phyloP scores from a whole-genome alignment of 1,140 invertebrate genomes.

The Solenopsis fugax region DNA sequence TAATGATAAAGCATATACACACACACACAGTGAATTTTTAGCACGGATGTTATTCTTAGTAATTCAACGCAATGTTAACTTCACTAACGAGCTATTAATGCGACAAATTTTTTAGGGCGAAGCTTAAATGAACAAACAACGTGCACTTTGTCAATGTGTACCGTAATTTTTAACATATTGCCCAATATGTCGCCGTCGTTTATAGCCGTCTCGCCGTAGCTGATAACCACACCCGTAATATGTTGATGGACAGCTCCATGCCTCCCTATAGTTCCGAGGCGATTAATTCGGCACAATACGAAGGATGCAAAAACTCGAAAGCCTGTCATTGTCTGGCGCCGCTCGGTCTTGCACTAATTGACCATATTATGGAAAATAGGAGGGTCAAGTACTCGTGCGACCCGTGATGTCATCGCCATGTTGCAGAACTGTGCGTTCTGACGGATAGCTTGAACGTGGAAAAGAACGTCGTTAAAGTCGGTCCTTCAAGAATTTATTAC shows the following conservation, averaged over 20 bases:
- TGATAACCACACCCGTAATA: slow-evolving; percentile 46
- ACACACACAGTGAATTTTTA: neutral
- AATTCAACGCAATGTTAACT: neutral
- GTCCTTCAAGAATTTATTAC: slow-evolving; percentile 53
- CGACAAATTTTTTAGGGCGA: neutral
- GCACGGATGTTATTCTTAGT: neutral
- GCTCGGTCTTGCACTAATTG: slow-evolving; percentile 74
- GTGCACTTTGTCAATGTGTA: neutral
- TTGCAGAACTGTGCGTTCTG: slow-evolving; percentile 55
- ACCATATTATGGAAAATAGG: slow-evolving; percentile 79
- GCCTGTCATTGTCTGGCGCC: slow-evolving; percentile 50
- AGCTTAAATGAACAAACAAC: neutral
- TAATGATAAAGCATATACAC: neutral
- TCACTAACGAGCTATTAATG: neutral
- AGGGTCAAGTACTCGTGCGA: slow-evolving; percentile 75
- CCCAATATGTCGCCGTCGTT: slow-evolving; percentile 21
- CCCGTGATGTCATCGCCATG: slow-evolving; percentile 77
- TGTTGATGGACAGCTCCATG: slow-evolving; percentile 37
- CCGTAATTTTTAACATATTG: slow-evolving; percentile 25
- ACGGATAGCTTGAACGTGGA: slow-evolving; percentile 10
- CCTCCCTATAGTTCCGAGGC: slow-evolving; percentile 7
- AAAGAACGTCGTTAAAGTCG: slow-evolving; percentile 51
- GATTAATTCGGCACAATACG: slow-evolving; percentile 64
- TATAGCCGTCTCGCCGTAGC: slow-evolving; percentile 18
- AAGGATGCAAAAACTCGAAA: slow-evolving; percentile 64